A percentile compares a stretch with the other conserved stretches of the same genome.
Conservation (phyloP, 1,140 invertebrate species). For the Drosophila bipectinata region DNA sequence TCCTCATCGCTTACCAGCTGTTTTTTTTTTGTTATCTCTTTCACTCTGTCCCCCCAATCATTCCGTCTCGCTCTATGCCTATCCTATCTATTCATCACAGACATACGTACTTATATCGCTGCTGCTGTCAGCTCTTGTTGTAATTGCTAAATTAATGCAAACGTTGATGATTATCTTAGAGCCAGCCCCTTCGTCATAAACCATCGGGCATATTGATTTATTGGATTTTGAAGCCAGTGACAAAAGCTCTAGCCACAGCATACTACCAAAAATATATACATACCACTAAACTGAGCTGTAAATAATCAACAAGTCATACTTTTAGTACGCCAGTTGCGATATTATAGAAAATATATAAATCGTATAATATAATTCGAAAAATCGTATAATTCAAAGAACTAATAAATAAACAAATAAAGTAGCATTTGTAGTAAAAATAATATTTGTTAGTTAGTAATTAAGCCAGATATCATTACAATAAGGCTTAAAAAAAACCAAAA, state of each 20-base stretch:
- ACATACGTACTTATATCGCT: neutral
- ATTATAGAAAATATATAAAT: no score
- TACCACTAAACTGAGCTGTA: constrained; percentile 11
- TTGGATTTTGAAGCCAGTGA: constrained; percentile 37
- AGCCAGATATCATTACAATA: no score
- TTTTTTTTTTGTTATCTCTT: neutral
- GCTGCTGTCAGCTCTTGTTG: constrained; percentile 58
- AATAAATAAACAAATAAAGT: no score
- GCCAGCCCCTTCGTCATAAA: constrained; percentile 34
- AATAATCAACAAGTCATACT: constrained; percentile 27
- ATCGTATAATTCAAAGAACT: no score
- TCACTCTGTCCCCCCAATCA: neutral
- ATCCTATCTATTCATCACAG: constrained; percentile 18
- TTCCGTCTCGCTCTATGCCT: constrained; percentile 15
- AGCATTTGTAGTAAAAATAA: no score
- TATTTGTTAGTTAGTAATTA: no score
- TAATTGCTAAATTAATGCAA: constrained; percentile 78
- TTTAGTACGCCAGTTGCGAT: neutral
- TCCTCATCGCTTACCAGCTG: neutral
- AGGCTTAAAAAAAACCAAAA: no score
- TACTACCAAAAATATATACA: neutral
- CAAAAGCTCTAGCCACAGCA: constrained; percentile 1
- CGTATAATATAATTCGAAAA: no score
- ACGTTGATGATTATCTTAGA: constrained; percentile 57
- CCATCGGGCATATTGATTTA: constrained; percentile 46